Evolutionary conservation across 2,888 invertebrate genomes (phyloP).

Genomic region (Temnothorax ravouxi): DNA sequence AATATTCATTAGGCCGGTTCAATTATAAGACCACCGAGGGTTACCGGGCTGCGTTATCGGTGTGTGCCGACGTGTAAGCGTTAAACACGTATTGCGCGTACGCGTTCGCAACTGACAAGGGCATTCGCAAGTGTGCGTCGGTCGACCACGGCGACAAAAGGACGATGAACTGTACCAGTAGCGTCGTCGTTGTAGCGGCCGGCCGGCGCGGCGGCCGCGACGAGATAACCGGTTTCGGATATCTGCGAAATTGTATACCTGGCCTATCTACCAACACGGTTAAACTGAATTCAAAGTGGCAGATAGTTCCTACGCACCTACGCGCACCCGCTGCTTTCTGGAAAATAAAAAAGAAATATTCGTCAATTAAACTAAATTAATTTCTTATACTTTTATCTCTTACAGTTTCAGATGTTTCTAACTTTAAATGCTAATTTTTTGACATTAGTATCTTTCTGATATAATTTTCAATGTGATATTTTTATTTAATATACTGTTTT

Average conservation of each 20-base stretch:
- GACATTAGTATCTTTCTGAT: neutral
- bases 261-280: neutral
- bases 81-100: slow-evolving; percentile 66
- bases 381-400: too few relatives aligned
- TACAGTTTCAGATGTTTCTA: neutral
- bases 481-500: neutral
- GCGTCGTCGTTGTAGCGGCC: slow-evolving; percentile 51
- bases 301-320: neutral
- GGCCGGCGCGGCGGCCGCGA: slow-evolving; percentile 54
- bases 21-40: slow-evolving; percentile 45
- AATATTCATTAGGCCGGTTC: slow-evolving; percentile 55
- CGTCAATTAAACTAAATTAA: neutral
- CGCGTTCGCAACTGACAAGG: slow-evolving; percentile 60
- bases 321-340: neutral
- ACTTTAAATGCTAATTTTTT: neutral
- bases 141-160: slow-evolving; percentile 70
- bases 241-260: slow-evolving; percentile 62
- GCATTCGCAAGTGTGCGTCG: slow-evolving; percentile 46
- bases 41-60: slow-evolving; percentile 36
- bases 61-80: slow-evolving; percentile 58
- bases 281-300: neutral
- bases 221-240: slow-evolving; percentile 78
- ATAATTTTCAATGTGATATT: slow-evolving; percentile 2
- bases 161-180: slow-evolving; percentile 74
- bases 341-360: neutral